Evolutionary conservation across 2,113 vertebrate genomes (phyloP).

Genomic region (Gasterosteus nipponicus): DNA sequence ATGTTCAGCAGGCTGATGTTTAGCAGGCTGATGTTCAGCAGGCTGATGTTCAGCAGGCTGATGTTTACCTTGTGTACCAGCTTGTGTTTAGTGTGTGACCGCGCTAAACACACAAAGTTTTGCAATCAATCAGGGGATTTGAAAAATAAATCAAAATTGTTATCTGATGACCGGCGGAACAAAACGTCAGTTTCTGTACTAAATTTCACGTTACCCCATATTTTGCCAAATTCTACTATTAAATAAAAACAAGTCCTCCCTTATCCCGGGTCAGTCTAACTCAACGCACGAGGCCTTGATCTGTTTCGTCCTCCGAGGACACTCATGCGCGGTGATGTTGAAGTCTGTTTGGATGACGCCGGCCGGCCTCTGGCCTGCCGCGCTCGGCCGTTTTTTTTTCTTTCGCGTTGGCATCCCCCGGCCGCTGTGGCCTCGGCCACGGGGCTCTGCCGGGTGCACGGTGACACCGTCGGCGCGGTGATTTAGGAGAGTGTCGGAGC

Average conservation of each 20-base stretch:
- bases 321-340: neutral
- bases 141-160: neutral
- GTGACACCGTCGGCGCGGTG: slow-evolving; percentile 65
- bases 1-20: too few species aligned
- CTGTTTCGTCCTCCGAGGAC: neutral
- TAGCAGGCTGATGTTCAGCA: too few species aligned
- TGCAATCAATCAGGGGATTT: neutral
- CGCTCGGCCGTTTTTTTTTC: neutral
- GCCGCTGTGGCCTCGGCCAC: slow-evolving; percentile 39
- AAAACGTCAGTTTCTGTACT: neutral
- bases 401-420: slow-evolving; percentile 40
- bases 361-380: neutral
- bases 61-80: neutral
- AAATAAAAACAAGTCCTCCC: neutral
- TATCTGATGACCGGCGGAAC: neutral
- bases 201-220: too few species aligned
- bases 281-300: neutral
- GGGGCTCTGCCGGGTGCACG: slow-evolving; percentile 26
- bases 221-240: neutral
- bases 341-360: neutral
- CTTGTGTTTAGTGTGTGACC: neutral
- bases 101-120: too few species aligned
- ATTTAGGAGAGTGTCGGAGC: slow-evolving; percentile 75
- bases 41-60: neutral
- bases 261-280: neutral